A percentile compares a stretch with the other conserved stretches of the same genome.
These are phyloP conservation scores for Heliocidaris erythrogramma DNA, from an alignment of 35 echinoderm and acorn worm species.

Conservation along the genomic window DNA sequence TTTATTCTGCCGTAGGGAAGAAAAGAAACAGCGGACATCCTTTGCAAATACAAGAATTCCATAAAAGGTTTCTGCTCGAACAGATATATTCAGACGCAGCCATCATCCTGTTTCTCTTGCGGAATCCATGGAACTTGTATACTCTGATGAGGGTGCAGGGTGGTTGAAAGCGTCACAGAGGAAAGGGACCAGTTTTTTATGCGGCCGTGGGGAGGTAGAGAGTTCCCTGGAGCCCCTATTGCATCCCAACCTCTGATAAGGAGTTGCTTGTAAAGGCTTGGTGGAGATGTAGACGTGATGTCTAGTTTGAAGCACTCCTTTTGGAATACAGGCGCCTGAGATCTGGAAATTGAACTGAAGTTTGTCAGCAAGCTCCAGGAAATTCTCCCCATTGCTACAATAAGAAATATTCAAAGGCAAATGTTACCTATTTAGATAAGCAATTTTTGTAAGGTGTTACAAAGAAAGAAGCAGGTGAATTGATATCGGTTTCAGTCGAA, in stretches of 20 bases:
- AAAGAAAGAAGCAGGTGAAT: neutral
- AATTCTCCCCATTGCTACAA: neutral
- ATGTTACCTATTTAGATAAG: slow-evolving; percentile 11
- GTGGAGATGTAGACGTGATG: neutral
- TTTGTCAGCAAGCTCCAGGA: neutral
- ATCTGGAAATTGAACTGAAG: neutral
- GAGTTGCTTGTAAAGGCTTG: neutral
- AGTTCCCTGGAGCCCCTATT: neutral
- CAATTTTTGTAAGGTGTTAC: neutral
- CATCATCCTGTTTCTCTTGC: no score
- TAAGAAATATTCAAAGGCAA: neutral
- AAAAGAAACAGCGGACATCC: neutral
- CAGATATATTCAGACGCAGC: neutral
- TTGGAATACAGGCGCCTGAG: neutral
- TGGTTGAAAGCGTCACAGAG: neutral
- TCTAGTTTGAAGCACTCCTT: neutral
- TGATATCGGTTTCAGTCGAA: neutral
- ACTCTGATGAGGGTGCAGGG: neutral
- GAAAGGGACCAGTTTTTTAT: slow-evolving; percentile 10
- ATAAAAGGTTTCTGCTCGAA: neutral
- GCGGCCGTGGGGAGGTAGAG: neutral
- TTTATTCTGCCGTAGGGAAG: neutral
- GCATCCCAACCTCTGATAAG: slow-evolving; percentile 8
- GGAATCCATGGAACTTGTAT: neutral
- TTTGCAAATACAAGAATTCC: neutral